phyloP scores from a whole-genome alignment of 1,140 invertebrate species.

The Saxidomus purpurata region DNA sequence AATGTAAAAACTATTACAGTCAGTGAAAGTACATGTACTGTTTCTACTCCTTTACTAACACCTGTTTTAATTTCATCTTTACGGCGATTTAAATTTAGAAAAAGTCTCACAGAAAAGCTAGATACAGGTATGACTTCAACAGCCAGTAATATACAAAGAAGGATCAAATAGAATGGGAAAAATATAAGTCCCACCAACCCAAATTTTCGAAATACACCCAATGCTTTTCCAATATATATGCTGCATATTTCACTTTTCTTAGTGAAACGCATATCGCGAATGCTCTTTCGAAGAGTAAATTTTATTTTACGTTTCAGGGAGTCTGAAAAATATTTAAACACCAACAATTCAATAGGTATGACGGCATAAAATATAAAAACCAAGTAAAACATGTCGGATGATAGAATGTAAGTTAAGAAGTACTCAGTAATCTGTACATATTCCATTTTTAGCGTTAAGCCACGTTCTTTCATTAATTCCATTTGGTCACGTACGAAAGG shows the following conservation, averaged over 20 bases:
- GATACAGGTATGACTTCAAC: conserved; percentile 8
- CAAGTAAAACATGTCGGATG: conserved; percentile 5
- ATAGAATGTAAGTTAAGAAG: too few relatives aligned
- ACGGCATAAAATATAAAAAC: too few relatives aligned
- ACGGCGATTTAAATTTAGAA: neutral
- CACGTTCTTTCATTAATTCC: too few relatives aligned
- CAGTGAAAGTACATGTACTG: conserved; percentile 8
- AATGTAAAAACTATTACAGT: conserved; percentile 17
- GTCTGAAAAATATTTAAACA: too few relatives aligned
- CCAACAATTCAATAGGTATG: too few relatives aligned
- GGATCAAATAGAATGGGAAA: neutral
- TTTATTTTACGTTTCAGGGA: conserved; percentile 33
- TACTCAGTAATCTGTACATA: too few relatives aligned
- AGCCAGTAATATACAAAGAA: neutral
- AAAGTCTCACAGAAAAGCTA: neutral
- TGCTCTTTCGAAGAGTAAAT: conserved; percentile 18
- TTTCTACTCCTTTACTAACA: neutral
- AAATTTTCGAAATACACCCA: conserved; percentile 7
- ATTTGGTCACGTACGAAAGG: neutral
- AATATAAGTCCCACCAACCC: conserved; percentile 9
- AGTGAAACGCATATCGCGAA: conserved; percentile 20
- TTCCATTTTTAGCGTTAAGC: too few relatives aligned
- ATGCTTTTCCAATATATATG: neutral
- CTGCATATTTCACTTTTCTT: neutral
- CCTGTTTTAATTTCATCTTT: neutral